Conservation (phyloP, 2,113 vertebrate species). For the human (Homo sapiens) region DNA sequence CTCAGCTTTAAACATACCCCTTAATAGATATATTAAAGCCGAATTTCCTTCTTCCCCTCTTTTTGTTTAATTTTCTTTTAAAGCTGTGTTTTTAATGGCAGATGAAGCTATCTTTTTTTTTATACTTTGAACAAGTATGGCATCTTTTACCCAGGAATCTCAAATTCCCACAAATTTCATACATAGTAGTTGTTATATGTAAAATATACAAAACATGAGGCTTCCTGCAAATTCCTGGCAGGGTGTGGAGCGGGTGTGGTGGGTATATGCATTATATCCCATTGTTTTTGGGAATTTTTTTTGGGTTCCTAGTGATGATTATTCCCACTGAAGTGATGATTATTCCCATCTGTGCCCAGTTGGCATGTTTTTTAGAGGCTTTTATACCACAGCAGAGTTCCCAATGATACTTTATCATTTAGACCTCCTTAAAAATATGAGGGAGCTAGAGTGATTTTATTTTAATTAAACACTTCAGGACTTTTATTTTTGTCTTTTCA, state of each 20-base stretch:
- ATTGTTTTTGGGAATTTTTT: neutral
- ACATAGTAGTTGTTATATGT: neutral
- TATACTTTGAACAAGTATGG: neutral
- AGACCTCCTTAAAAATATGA: neutral
- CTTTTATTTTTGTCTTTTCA: neutral
- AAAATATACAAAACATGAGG: neutral
- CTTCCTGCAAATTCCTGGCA: neutral
- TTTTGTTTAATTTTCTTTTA: neutral
- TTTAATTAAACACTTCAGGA: neutral
- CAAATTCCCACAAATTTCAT: constrained; percentile 12
- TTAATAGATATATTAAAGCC: neutral
- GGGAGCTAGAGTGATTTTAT: neutral
- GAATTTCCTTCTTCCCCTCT: neutral
- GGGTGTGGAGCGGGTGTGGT: no score
- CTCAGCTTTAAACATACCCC: neutral
- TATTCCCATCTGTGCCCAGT: neutral
- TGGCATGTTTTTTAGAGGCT: neutral
- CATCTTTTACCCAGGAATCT: neutral
- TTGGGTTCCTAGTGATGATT: neutral
- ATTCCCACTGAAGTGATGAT: neutral
- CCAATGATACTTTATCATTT: neutral
- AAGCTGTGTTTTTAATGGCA: constrained; percentile 34
- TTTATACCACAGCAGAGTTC: neutral
- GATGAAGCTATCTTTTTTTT: neutral
- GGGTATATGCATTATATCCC: neutral